Evolutionary conservation across 2,113 vertebrate species (phyloP), one percentile per base, ranked within the genome.

Genomic region (Trogon melanurus): DNA sequence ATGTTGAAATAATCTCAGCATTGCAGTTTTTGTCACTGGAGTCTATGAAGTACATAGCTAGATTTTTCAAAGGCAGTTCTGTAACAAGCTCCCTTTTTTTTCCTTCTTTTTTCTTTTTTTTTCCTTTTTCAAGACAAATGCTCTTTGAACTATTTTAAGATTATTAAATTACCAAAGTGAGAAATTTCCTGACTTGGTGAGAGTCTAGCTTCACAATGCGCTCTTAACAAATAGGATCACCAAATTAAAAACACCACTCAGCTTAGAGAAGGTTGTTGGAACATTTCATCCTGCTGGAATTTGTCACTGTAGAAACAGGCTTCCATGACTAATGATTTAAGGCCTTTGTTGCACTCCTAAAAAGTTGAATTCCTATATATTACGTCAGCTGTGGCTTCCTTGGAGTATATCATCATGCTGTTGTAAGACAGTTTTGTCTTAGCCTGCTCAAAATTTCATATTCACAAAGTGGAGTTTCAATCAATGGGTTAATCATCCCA

Each of bases 181-280:
- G 82, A 94, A 85, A 80, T 88, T 83, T 89, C 82, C 82, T 88
- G 88, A 62, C 81, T 94, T 85, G 56, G 47, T 96, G 87, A 78
- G 58, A 96, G 82, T 16, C 58, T 51, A 88, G 48, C 67, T 51
- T 88, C 67, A 70, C 71, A 56, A 86, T 70, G 65, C 0, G 0
- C 74, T 82, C 81, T 95, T 95, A 93, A 91, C 81, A 94, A 95
- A 89, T 20, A 89, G 58, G 81, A 91, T 91, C 94, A 95, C 81
- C 89, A 93, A 95, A 94, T 89, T 93, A 95, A 96, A 91, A 25
- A 54, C 82, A 78, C 20, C 34, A 27, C 34, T 93, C 72, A 64
- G 38, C 41, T 88, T 54, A 90, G 48, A 83, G 82, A 91, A 80
- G 32, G 38, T n/a, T 92, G 64, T 66, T 74, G 93, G 64, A 84